A percentile compares a stretch with the other conserved stretches of the same genome.
These are phyloP conservation scores for Syrista parreyssii DNA, from an alignment of 2,888 invertebrate species.

Conservation along the genomic window DNA sequence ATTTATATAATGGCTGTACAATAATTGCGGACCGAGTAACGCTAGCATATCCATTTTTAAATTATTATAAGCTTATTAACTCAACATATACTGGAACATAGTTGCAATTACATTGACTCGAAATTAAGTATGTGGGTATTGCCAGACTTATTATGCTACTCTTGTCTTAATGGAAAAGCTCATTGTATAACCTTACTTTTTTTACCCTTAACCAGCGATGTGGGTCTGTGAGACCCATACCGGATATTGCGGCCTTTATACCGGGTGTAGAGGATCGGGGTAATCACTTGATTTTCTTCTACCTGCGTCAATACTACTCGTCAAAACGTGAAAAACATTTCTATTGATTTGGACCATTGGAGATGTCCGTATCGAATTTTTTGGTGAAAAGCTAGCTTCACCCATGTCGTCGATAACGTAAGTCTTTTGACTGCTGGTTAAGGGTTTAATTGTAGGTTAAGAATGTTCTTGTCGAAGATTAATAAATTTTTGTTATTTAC, in stretches of 20 bases:
- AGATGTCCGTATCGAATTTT: neutral
- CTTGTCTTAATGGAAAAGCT: neutral
- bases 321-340: neutral
- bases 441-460: neutral
- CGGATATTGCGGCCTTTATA: neutral
- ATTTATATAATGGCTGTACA: conserved; percentile 48
- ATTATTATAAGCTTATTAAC: conserved; percentile 33
- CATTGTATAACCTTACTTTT: neutral
- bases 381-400: neutral
- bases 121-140: conserved; percentile 18
- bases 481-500: neutral
- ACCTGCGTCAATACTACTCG: neutral
- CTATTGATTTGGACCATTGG: neutral
- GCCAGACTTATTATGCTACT: neutral
- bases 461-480: neutral
- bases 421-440: neutral
- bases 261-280: neutral
- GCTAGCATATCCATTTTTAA: conserved; percentile 54
- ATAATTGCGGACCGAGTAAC: conserved; percentile 46
- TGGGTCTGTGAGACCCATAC: neutral
- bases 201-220: neutral
- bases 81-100: conserved; percentile 27
- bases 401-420: neutral
- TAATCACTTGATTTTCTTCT: neutral
- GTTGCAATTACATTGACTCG: conserved; percentile 29